Evolutionary conservation across 1,140 invertebrate genomes (phyloP).

Genomic region (Cydia splendana): DNA sequence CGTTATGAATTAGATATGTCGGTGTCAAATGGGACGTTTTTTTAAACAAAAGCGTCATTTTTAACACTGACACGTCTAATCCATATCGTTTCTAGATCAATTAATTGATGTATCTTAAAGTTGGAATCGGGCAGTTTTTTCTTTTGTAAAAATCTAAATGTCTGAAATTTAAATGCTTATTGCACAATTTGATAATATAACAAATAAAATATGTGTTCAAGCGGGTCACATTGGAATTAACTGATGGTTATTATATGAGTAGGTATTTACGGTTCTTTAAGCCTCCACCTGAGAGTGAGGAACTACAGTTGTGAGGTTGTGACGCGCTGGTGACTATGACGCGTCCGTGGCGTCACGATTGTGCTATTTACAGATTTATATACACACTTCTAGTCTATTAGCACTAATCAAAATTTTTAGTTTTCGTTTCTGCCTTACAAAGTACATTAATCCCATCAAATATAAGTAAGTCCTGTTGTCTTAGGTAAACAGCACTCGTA

Average conservation of each 20-base stretch:
- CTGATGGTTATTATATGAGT: background rate
- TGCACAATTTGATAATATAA: too few relatives aligned
- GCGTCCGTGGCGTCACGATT: conserved; percentile 4
- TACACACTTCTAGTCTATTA: background rate
- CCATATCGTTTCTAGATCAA: too few relatives aligned
- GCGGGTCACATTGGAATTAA: background rate
- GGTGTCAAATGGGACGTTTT: too few relatives aligned
- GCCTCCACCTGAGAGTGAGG: background rate
- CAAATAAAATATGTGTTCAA: background rate
- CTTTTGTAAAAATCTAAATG: too few relatives aligned
- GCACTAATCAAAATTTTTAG: background rate
- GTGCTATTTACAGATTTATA: background rate
- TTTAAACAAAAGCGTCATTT: too few relatives aligned
- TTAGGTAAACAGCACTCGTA: too few relatives aligned
- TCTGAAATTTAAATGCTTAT: too few relatives aligned
- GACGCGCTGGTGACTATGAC: background rate
- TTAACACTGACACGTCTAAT: too few relatives aligned
- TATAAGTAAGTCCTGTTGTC: too few relatives aligned
- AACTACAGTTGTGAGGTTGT: background rate
- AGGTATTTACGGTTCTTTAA: background rate
- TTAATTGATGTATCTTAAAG: too few relatives aligned
- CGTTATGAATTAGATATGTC: too few relatives aligned
- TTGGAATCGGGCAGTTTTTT: too few relatives aligned
- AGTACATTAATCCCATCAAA: background rate
- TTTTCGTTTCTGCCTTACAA: background rate